A percentile compares a stretch with the other conserved stretches of the same genome.
These are phyloP conservation scores for Helogale parvula DNA, from an alignment of 2,113 vertebrate genomes.

Conservation along the genomic window DNA sequence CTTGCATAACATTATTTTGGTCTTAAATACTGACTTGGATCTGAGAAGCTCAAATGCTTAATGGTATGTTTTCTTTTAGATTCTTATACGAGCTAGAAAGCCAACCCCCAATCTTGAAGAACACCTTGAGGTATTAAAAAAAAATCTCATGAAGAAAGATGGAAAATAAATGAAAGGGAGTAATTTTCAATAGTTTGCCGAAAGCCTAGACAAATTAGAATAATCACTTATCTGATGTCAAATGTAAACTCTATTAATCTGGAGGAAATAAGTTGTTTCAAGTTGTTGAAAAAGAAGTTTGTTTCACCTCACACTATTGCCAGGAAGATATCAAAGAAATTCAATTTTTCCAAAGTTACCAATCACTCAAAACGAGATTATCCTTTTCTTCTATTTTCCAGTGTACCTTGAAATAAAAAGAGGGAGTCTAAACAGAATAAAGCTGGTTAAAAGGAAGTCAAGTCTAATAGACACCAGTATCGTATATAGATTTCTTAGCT, in stretches of 20 bases:
- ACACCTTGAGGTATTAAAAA: conserved; percentile 33
- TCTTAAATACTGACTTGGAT: conserved; percentile 52
- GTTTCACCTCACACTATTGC: conserved; percentile 28
- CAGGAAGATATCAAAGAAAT: background rate
- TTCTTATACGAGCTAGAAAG: background rate
- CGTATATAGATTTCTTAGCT: conserved; percentile 27
- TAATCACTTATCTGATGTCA: conserved; percentile 43
- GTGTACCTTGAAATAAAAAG: background rate
- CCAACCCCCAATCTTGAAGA: conserved; percentile 32
- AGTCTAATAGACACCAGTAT: conserved; percentile 35
- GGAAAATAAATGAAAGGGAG: conserved; percentile 53
- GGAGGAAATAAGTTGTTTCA: conserved; percentile 17
- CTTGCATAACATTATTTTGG: background rate
- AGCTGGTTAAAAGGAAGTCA: background rate
- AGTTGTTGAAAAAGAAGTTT: background rate
- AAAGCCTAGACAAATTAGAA: conserved; percentile 54
- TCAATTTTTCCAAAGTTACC: conserved; percentile 29
- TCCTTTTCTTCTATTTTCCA: conserved; percentile 9
- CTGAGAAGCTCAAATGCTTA: conserved; percentile 29
- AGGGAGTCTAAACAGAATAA: conserved; percentile 15
- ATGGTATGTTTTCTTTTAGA: background rate
- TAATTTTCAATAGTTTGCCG: conserved; percentile 15
- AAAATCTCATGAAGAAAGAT: background rate
- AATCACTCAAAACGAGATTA: background rate
- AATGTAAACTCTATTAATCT: conserved; percentile 43